Evolutionary conservation across 2,888 invertebrate species (phyloP), one percentile per base, ranked within the genome.

Genomic region (Lithophane leautieri): DNA sequence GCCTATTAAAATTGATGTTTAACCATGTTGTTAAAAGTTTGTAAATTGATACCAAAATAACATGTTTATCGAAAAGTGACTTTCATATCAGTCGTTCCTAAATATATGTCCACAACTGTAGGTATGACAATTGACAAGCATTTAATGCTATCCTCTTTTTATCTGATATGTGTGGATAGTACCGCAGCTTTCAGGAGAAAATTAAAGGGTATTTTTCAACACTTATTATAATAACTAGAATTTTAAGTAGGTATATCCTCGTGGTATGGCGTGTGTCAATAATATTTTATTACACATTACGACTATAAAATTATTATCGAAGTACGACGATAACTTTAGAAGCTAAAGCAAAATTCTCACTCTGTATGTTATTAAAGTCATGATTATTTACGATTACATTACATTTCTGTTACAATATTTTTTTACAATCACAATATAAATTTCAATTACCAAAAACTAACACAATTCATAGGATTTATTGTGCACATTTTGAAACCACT

Each of bases 401-500:
- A 86, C 79, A 86, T 82, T 83, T 83, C 83, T 76, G 76, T 83
- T 82, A 81, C 78, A 87, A 79, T 86, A 84, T 84, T 82, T 86
- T 50, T 86, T 73, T 83, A 89, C 81, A 87, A 89, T 89, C 84
- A 87, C 86, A 87, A 87, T 88, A 91, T 91, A 91, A 90, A 92
- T 91, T 92, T 92, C 83, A 87, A 90, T 92, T 88, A 91, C 89
- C 90, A 90, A 93, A 92, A 91, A 89, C 90, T 91, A 91, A 91
- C 90, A 91, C 86, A 91, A 91, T 91, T 90, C 83, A 88, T 90
- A 90, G 88, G 91, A 90, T 91, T 90, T 88, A 91, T 92, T 94
- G 95, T 95, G 94, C 94, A 94, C 89, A 91, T 91, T 93, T 89
- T 89, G 90, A 92, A 94, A 94, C 89, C 91, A 92, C 92, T 94